Base-by-base conservation (phyloP, 2,888 invertebrate genomes). In the Norana najaformis region DNA sequence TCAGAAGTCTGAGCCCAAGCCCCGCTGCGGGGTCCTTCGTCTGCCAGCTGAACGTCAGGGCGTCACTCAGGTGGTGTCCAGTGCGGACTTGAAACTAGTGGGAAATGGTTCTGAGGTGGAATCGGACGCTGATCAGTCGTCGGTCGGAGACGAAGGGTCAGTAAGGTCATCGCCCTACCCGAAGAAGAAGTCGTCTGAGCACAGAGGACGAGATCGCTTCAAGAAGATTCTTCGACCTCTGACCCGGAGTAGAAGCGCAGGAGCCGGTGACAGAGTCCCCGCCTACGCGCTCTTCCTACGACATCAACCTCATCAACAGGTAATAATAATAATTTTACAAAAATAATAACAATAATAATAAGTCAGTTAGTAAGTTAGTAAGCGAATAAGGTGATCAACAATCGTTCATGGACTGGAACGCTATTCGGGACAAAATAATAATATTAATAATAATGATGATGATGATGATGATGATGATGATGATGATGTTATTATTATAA, bases 171-270 rank as follows among this genome's bases (percentile, higher is more conserved):
- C 89, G 34, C 14, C 89, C 0, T 6, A 53, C 34, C 41, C 35
- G 37, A 36, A 85, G 88, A 34, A 36, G 37, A 89, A 89, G 34
- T 41, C 90, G 82, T 16, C 89, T 20, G 89, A 69, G 89, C 13
- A 14, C 53, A 83, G 88, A 35, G 88, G 90, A n/a, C 89, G 90
- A 38, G 90, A 90, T 34, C 83, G 92, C 18, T 91, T 92, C 88
- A 90, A 91, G 88, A 91, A 91, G 83, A 90, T 91, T 38, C 83
- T 92, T 41, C 83, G 89, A n/a, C 91, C 91, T 83, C 90, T 93
- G 20, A 92, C 93, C 35, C 91, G 94, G 41, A 94, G 94, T 91
- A 94, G 94, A 90, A 98, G 97, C 95, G 94, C 94, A 11, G 95
- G 95, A 36, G 94, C 94, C 92, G 93, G 93, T 37, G 94, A 94